Evolutionary conservation across 92 coral and sea anemone species (phyloP), one percentile per base, ranked within the genome.

Genomic region (Plumapathes pennacea): DNA sequence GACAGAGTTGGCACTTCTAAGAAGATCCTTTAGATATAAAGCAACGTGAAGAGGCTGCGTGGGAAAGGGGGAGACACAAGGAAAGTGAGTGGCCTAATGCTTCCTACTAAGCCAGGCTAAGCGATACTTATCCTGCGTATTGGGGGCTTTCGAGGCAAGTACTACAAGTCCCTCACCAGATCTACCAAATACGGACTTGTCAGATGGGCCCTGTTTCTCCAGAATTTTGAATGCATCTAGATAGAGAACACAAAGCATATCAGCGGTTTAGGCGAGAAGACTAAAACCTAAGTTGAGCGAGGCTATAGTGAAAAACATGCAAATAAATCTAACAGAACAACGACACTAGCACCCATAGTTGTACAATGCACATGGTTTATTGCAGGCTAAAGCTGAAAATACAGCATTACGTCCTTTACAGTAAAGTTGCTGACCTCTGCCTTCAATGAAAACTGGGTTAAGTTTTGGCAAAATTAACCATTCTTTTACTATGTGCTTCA

Each of bases 391-490:
- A 34, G 40, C n/a, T 34, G 40, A 8, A 34, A 34, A 34, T 34
- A 34, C 40, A 34, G 40, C 40, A 8, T 34, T 34, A 34, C n/a
- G 40, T 8, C n/a, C n/a, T 8, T n/a, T 34, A 34, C 40, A n/a
- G 8, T 34, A n/a, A 8, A 34, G 9, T 8, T n/a, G 40, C 8
- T 34, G 40, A 34, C 40, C 40, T 34, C 40, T 34, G 40, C n/a
- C 8, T 8, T 8, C 9, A 34, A 8, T n/a, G n/a, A 34, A 34
- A 55, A 15, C 62, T 32, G 45, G 62, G 20, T 36, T 13, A 36
- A 29, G n/a, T 31, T 20, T 31, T 6, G 67, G 76, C 15, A 68
- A 36, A 36, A 68, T 44, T 22, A 58, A 56, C 23, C 7, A 24
- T 3, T 54, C 66, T 20, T 38, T 56, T 32, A 69, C 51, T 42